A percentile compares a stretch with the other conserved stretches of the same genome.
phyloP scores from a whole-genome alignment of 2,797 vertebrate genomes.

The Poecilia gillii region DNA sequence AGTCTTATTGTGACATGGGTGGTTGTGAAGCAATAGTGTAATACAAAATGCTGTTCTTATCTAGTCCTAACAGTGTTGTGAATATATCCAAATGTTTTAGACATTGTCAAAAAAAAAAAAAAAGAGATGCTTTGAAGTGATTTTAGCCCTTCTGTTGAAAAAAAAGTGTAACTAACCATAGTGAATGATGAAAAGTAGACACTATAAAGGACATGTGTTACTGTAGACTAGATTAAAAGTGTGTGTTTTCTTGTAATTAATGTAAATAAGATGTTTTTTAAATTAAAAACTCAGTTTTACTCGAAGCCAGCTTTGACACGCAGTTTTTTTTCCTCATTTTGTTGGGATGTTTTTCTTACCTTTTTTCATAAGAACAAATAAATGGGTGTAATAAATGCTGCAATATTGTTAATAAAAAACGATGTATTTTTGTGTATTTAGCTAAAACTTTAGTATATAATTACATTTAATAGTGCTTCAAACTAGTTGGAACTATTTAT shows the following conservation, averaged over 20 bases:
- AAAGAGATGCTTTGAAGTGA: constrained; percentile 55
- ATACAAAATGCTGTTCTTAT: constrained; percentile 72
- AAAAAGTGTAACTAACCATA: constrained; percentile 73
- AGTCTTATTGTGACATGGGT: constrained; percentile 77
- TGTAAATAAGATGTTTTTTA: constrained; percentile 88
- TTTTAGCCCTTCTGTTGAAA: constrained; percentile 69
- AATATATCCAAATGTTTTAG: constrained; percentile 78
- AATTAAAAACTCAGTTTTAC: constrained; percentile 65
- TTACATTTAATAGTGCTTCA: background rate
- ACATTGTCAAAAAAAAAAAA: constrained; percentile 52
- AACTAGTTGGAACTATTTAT: background rate
- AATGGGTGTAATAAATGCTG: background rate
- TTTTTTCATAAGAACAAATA: constrained; percentile 2
- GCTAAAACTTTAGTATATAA: background rate
- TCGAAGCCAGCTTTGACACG: constrained; percentile 14
- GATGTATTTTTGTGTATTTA: background rate
- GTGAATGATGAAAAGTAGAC: constrained; percentile 76
- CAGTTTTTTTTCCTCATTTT: background rate
- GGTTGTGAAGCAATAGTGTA: constrained; percentile 77
- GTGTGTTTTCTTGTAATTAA: constrained; percentile 86
- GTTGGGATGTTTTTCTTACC: background rate
- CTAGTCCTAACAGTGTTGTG: constrained; percentile 79
- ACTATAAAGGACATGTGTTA: constrained; percentile 79
- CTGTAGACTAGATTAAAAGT: constrained; percentile 77
- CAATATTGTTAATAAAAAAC: background rate